phyloP scores from a whole-genome alignment of 2,888 invertebrate species.

The Lamellibrachia satsuma region DNA sequence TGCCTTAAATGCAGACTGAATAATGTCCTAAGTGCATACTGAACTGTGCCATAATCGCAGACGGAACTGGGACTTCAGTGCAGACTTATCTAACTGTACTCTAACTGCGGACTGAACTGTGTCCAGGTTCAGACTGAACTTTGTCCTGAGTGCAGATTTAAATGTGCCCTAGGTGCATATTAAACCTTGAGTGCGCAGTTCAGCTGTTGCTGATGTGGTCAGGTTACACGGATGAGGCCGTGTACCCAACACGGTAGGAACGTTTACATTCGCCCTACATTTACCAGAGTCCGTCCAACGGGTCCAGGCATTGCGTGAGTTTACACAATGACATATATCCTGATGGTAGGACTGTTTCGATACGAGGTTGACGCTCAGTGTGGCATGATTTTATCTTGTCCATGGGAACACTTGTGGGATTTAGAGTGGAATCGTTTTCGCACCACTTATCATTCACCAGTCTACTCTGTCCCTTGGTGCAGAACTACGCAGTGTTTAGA shows the following conservation, averaged over 20 bases:
- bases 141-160: too few relatives aligned
- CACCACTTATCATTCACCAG: not conserved
- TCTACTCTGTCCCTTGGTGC: not conserved
- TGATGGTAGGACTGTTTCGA: not conserved
- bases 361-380: too few relatives aligned
- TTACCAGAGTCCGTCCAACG: not conserved
- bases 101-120: not conserved
- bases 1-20: not conserved
- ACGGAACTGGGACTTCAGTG: too few relatives aligned
- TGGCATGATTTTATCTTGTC: too few relatives aligned
- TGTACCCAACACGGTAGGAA: too few relatives aligned
- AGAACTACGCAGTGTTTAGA: not conserved
- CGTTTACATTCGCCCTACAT: not conserved
- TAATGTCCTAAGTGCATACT: not conserved
- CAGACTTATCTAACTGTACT: not conserved
- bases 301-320: not conserved
- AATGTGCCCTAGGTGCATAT: not conserved
- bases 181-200: not conserved
- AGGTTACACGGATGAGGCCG: not conserved
- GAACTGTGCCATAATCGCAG: not conserved
- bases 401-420: not conserved
- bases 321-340: not conserved
- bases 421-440: not conserved
- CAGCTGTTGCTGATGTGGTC: not conserved
- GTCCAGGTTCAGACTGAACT: not conserved